Percentiles rank a stretch among this genome's conserved stretches.
Evolutionary conservation across 2,888 invertebrate species (phyloP).

Genomic region (Petrolisthes cinctipes): DNA sequence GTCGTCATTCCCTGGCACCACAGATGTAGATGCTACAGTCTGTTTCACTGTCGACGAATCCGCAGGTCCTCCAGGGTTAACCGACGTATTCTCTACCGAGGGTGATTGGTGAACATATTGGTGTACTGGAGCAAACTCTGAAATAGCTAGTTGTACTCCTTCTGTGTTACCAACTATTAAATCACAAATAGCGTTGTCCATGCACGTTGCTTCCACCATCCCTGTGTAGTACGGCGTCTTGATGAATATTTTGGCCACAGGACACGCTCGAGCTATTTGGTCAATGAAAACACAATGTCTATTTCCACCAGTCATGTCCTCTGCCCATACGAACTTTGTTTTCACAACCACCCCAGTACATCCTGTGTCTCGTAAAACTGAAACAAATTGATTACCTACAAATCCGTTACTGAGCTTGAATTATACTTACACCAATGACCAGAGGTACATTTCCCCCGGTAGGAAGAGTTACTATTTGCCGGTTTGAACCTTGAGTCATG

Average conservation of each 20-base stretch:
- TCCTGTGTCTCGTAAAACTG: constrained; percentile 5
- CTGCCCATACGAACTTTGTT: neutral
- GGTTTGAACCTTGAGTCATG: neutral
- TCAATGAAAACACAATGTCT: neutral
- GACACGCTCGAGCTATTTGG: neutral
- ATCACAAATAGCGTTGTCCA: constrained; percentile 4
- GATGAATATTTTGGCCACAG: neutral
- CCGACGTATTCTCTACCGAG: too few relatives aligned
- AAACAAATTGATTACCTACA: neutral
- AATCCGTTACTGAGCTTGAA: neutral
- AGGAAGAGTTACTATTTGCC: neutral
- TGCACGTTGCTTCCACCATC: neutral
- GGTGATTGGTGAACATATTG: too few relatives aligned
- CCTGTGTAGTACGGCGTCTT: neutral
- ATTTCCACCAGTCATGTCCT: neutral
- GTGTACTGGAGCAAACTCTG: too few relatives aligned
- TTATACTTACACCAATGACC: neutral
- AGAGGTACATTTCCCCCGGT: neutral
- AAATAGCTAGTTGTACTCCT: neutral
- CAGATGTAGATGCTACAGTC: too few relatives aligned
- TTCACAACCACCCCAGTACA: neutral
- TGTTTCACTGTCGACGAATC: too few relatives aligned
- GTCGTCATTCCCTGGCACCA: too few relatives aligned
- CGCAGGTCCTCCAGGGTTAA: too few relatives aligned
- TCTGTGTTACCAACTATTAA: neutral